A percentile compares a stretch with the other conserved stretches of the same genome.
phyloP scores from a whole-genome alignment of 2,113 vertebrate genomes.

The Cygnus buccinator region DNA sequence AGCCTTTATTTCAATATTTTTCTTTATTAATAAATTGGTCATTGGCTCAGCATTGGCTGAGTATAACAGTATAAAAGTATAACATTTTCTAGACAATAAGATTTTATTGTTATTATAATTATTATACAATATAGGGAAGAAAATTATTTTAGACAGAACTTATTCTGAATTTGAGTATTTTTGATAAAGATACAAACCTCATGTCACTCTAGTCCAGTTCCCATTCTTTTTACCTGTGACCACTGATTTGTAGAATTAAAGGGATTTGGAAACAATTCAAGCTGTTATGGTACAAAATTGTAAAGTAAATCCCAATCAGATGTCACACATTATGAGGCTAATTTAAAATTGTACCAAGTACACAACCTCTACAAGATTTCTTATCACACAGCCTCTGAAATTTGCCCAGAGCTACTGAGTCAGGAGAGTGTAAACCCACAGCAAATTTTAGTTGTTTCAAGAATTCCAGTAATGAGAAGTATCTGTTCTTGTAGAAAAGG shows the following conservation, averaged over 20 bases:
- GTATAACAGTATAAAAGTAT: not conserved
- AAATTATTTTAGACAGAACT: not conserved
- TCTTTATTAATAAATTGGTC: not conserved
- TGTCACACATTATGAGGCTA: not conserved
- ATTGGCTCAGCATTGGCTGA: not conserved
- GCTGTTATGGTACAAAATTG: not conserved
- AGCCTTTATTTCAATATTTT: not conserved
- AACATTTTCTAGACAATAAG: too few relatives aligned
- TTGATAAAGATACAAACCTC: not conserved
- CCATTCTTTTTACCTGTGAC: not conserved
- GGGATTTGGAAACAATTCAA: not conserved
- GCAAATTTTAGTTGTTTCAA: not conserved
- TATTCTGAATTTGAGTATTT: not conserved
- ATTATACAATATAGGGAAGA: not conserved
- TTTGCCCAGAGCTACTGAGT: not conserved
- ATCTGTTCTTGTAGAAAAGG: not conserved
- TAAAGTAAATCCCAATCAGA: not conserved
- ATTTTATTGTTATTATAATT: not conserved
- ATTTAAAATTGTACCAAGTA: not conserved
- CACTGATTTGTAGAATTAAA: not conserved
- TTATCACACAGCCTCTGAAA: not conserved
- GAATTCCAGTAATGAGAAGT: not conserved
- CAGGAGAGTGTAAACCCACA: not conserved
- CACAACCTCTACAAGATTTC: not conserved
- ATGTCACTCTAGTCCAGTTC: not conserved